Conservation (phyloP, 2,797 vertebrate species). For the Babyrousa celebensis region DNA sequence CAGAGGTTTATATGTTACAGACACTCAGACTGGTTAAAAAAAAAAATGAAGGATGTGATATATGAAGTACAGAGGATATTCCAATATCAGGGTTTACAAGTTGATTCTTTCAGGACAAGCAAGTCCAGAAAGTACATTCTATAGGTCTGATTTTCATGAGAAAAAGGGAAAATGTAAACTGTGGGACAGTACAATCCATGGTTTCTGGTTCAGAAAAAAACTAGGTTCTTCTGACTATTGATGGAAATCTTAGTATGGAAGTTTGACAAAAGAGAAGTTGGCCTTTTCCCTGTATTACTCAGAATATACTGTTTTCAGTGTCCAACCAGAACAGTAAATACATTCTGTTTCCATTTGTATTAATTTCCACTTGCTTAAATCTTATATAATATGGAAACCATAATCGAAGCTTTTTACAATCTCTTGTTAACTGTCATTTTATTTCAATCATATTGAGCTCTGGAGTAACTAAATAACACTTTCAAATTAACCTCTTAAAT, state of each 20-base stretch:
- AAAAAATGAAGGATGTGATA: not conserved
- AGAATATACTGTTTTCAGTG: not conserved
- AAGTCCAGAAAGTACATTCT: not conserved
- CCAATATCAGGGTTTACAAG: not conserved
- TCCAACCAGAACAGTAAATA: not conserved
- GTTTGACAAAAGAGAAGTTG: not conserved
- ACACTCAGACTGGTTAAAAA: not conserved
- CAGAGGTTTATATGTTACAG: not conserved
- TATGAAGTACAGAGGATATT: not conserved
- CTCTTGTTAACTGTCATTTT: not conserved
- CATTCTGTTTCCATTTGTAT: not conserved
- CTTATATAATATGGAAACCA: not conserved
- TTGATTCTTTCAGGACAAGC: not conserved
- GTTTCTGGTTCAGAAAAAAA: not conserved
- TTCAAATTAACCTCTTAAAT: conserved; percentile 48
- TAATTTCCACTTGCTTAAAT: not conserved
- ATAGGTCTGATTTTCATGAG: not conserved
- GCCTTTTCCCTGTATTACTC: not conserved
- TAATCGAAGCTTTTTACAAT: not conserved
- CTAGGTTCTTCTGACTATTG: not conserved
- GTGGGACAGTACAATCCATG: not conserved
- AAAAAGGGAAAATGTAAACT: not conserved
- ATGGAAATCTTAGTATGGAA: not conserved
- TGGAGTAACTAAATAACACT: conserved; percentile 9
- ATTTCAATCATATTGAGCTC: not conserved